Base-by-base conservation (phyloP, 2,797 vertebrate species). In the Vipera ursinii region DNA sequence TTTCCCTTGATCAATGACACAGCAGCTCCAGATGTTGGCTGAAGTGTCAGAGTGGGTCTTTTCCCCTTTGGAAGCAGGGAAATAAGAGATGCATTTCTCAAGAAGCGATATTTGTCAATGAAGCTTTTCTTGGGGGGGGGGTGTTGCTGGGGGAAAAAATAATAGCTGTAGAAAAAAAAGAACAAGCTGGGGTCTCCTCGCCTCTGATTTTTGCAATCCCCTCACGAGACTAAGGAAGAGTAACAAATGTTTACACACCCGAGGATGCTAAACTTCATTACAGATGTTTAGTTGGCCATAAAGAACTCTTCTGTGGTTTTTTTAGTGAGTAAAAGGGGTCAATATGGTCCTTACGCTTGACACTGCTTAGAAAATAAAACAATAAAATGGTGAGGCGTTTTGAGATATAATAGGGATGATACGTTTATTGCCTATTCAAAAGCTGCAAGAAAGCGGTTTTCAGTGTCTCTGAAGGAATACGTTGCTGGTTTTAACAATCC, bases 311-410 rank as follows among this genome's bases (percentile, higher is more conserved):
- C 22, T 10, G 86, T 51, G 48, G 59, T 93, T 92, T 92, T 92
- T 90, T 95, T 93, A 65, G 22, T 93, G 3, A 93, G 82, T 91
- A 63, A 92, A 26, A 95, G 91, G 92, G 87, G 94, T 93, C 91
- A 91, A 48, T 57, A 94, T 51, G 85, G 94, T 60, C 94, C 91
- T 94, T 96, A 96, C 94, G 95, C 82, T 95, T 95, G 73, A 93
- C 94, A 91, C 89, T 92, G 89, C 94, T 96, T 96, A 95, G 93
- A 95, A 96, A 97, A 95, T 91, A 95, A 95, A 96, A 96, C 82
- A 86, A 95, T 92, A 95, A 89, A 95, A 96, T 56, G n/a, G 94
- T 89, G 1, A 1, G 89, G 57, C 3, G 17, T 87, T 91, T 94
- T 95, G 94, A 92, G 92, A 93, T 95, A 87, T 93, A 96, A 95